Percentiles rank a stretch among this genome's conserved stretches.
Evolutionary conservation across 2,797 vertebrate species (phyloP).

Genomic region (Momotus momota): DNA sequence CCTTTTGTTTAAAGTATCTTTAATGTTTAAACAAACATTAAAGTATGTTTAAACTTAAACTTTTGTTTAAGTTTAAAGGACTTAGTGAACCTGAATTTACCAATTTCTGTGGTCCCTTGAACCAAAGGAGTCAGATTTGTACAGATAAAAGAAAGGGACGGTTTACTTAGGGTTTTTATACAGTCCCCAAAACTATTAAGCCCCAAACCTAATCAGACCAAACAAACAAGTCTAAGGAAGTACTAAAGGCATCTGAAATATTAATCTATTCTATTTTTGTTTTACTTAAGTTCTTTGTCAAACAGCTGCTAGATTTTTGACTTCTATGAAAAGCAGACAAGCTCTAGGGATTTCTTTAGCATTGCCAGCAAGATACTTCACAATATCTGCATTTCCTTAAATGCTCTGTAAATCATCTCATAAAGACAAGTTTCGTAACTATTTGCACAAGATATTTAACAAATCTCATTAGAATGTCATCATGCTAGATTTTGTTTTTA

Average conservation of each 20-base stretch:
- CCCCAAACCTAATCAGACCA: background rate
- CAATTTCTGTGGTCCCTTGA: background rate
- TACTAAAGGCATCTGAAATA: conserved; percentile 39
- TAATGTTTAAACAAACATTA: too few relatives aligned
- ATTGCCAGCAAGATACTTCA: conserved; percentile 34
- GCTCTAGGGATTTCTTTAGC: background rate
- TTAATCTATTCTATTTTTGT: conserved; percentile 51
- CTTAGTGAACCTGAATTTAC: background rate
- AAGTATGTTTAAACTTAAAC: too few relatives aligned
- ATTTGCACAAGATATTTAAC: conserved; percentile 43
- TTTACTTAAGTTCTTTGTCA: conserved; percentile 52
- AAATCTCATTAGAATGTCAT: conserved; percentile 36
- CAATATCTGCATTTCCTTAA: conserved; percentile 23
- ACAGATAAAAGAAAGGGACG: background rate
- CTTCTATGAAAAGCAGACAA: conserved; percentile 34
- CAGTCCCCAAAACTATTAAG: background rate
- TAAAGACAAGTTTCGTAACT: conserved; percentile 32
- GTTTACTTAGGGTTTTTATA: background rate
- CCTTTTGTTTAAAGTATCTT: background rate
- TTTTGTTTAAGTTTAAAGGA: too few relatives aligned
- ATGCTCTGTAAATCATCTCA: background rate
- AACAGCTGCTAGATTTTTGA: conserved; percentile 31
- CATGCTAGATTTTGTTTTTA: background rate
- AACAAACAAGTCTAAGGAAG: conserved; percentile 38
- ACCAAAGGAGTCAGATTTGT: background rate